Evolutionary conservation across 2,113 vertebrate species (phyloP).

Genomic region (Ceyx cyanopectus): DNA sequence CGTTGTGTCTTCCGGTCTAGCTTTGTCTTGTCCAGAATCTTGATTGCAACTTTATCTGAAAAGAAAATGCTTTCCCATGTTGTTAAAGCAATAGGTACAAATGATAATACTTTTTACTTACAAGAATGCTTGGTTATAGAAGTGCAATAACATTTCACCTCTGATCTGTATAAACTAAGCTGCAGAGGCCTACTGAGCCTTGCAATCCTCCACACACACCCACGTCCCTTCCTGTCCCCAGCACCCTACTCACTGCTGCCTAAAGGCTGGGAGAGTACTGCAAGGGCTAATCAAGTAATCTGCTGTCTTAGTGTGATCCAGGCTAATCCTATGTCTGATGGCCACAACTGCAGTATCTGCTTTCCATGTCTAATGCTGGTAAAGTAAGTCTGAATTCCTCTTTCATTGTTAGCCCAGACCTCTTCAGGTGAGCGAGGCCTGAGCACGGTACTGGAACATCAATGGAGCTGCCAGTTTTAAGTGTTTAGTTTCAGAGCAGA

Average conservation of each 20-base stretch:
- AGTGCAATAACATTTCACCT: slow-evolving; percentile 46
- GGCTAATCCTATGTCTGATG: rapidly evolving
- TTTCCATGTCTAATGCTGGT: background rate
- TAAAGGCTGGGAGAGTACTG: background rate
- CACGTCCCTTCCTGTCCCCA: rapidly evolving
- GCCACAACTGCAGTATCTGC: background rate
- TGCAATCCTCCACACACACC: background rate
- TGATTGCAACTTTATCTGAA: slow-evolving; percentile 97
- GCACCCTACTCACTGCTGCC: background rate
- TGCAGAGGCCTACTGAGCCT: background rate
- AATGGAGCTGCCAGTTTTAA: background rate
- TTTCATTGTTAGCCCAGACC: rapidly evolving
- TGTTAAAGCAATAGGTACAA: background rate
- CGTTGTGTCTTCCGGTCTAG: slow-evolving; percentile 94
- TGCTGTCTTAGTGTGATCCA: background rate
- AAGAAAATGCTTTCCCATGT: background rate
- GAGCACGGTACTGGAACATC: background rate
- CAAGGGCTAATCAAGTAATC: background rate
- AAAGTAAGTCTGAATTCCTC: background rate
- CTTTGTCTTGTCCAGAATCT: slow-evolving; percentile 97
- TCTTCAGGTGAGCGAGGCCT: background rate
- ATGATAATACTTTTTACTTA: background rate
- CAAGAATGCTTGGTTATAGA: background rate
- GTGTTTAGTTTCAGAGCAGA: background rate
- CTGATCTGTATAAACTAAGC: slow-evolving; percentile 24